A percentile compares a stretch with the other conserved stretches of the same genome.
Conservation (phyloP, 2,113 vertebrate species). For the Herpetotheres cachinnans region DNA sequence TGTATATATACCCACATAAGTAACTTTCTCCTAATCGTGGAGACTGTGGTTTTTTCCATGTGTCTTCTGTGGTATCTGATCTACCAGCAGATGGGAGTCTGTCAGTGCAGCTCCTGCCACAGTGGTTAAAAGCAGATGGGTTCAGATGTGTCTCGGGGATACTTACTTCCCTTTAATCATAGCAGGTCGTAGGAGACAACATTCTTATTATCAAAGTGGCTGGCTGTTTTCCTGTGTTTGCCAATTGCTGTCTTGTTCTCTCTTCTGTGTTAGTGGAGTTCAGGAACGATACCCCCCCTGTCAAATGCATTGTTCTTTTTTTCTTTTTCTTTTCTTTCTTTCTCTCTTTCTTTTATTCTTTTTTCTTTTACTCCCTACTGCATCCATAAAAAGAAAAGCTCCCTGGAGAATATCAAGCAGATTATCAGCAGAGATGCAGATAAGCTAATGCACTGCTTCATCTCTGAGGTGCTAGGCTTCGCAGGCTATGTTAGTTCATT, state of each 20-base stretch:
- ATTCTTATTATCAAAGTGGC: not conserved
- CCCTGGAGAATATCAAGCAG: not conserved
- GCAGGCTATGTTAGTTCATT: not conserved
- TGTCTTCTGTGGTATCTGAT: slow-evolving; percentile 19
- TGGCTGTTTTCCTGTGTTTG: not conserved
- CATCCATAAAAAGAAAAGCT: not conserved
- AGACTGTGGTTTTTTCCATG: not conserved
- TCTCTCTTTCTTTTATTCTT: not conserved
- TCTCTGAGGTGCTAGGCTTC: not conserved
- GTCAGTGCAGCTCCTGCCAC: not conserved
- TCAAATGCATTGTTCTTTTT: not conserved
- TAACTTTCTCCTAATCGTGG: not conserved
- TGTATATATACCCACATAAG: not conserved
- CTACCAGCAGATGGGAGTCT: slow-evolving; percentile 48
- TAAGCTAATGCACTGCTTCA: not conserved
- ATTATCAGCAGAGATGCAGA: not conserved
- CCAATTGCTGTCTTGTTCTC: not conserved
- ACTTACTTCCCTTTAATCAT: not conserved
- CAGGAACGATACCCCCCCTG: not conserved
- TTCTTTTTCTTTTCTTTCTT: too few species aligned
- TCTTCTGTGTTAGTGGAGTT: not conserved
- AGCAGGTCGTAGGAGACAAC: not conserved
- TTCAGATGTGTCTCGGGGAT: not conserved
- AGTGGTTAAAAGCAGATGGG: not conserved
- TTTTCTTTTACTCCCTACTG: not conserved